Percentiles rank a stretch among this genome's conserved stretches.
These are phyloP conservation scores for Diplogasteroides magnus DNA, from an alignment of 1,140 invertebrate genomes.

Conservation along the genomic window DNA sequence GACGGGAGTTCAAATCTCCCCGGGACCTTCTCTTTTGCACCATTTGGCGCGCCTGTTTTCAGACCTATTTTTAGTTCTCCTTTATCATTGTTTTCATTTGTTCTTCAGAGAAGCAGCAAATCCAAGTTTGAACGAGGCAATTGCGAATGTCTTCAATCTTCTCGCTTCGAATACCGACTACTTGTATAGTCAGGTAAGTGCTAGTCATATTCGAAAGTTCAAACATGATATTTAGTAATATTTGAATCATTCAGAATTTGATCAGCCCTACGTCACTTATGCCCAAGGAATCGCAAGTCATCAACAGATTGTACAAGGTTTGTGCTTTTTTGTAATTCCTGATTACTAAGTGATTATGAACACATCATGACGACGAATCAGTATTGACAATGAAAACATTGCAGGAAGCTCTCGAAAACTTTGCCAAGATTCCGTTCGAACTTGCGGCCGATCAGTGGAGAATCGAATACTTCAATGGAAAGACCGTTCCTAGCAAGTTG, in stretches of 20 bases:
- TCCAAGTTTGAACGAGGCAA: constrained; percentile 26
- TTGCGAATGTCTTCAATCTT: constrained; percentile 28
- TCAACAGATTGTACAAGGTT: constrained; percentile 32
- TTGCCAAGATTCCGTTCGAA: constrained; percentile 32
- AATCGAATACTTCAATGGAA: constrained; percentile 35
- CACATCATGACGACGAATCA: too few species aligned
- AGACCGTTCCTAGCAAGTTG: constrained; percentile 18
- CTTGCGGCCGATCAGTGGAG: constrained; percentile 34
- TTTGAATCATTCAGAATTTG: constrained; percentile 18
- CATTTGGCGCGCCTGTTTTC: too few species aligned
- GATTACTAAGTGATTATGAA: too few species aligned
- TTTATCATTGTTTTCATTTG: too few species aligned
- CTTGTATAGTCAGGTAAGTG: constrained; percentile 29
- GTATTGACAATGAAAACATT: neutral
- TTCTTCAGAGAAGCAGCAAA: constrained; percentile 29
- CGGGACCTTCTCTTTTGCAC: constrained; percentile 20
- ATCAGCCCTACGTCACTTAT: constrained; percentile 24
- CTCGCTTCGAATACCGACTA: constrained; percentile 32
- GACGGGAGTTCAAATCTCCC: constrained; percentile 52
- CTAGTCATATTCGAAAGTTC: neutral
- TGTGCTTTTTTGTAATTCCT: too few species aligned
- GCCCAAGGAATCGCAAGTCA: constrained; percentile 24
- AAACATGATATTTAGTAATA: neutral
- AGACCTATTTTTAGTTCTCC: too few species aligned
- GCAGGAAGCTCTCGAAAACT: constrained; percentile 27